Conservation (phyloP, 2,113 vertebrate species). For the Diglossa brunneiventris region DNA sequence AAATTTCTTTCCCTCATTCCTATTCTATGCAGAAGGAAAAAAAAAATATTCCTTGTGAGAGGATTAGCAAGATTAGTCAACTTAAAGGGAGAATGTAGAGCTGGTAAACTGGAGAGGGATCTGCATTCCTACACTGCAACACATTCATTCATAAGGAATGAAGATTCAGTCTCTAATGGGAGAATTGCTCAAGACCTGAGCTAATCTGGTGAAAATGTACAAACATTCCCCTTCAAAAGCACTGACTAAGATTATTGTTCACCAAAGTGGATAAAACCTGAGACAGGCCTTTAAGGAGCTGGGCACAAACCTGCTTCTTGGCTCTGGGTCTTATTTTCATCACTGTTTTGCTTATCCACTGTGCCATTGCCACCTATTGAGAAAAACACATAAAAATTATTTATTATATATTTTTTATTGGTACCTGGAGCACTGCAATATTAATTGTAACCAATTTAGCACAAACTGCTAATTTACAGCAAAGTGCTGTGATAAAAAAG, state of each 20-base stretch:
- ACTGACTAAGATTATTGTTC: constrained; percentile 39
- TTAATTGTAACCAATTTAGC: constrained; percentile 55
- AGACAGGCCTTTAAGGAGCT: constrained; percentile 39
- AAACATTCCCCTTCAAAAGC: constrained; percentile 19
- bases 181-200: not conserved
- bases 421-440: constrained; percentile 27
- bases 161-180: not conserved
- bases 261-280: constrained; percentile 36
- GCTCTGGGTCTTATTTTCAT: constrained; percentile 52
- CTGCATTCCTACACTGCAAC: not conserved
- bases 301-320: constrained; percentile 69
- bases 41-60: not conserved
- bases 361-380: constrained; percentile 51
- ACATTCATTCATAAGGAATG: not conserved
- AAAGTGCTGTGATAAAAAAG: not conserved
- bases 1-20: not conserved
- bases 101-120: not conserved
- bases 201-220: constrained; percentile 32
- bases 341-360: constrained; percentile 13
- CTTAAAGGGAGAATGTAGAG: not conserved
- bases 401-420: constrained; percentile 38
- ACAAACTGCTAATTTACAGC: constrained; percentile 1
- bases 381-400: constrained; percentile 45
- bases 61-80: not conserved
- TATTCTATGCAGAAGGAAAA: not conserved